A percentile compares a stretch with the other conserved stretches of the same genome.
These are phyloP conservation scores for Paramuricea clavata DNA, from an alignment of 92 coral and sea anemone species.

Conservation along the genomic window DNA sequence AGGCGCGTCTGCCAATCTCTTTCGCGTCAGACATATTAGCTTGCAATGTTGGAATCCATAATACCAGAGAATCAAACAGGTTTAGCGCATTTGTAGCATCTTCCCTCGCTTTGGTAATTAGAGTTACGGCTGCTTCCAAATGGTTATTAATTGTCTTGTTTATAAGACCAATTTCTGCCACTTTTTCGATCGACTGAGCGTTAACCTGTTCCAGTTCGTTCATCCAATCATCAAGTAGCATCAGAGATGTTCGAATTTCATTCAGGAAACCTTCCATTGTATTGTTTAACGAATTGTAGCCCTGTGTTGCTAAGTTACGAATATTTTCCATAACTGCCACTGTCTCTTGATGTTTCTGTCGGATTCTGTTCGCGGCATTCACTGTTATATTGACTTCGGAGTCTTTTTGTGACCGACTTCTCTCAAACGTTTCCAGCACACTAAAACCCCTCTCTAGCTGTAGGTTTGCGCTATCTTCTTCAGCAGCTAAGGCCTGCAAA, in stretches of 20 bases:
- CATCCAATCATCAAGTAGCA: background rate
- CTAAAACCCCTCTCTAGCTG: constrained; percentile 49
- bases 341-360: constrained; percentile 26
- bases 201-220: background rate
- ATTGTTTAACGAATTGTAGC: constrained; percentile 35
- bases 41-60: constrained; percentile 56
- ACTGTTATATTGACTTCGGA: constrained; percentile 32
- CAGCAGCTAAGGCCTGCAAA: background rate
- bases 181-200: background rate
- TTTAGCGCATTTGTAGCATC: constrained; percentile 5
- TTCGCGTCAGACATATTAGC: constrained; percentile 64
- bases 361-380: constrained; percentile 18
- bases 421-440: constrained; percentile 56
- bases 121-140: background rate
- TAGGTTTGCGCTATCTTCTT: constrained; percentile 39
- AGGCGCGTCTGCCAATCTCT: constrained; percentile 59
- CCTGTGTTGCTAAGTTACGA: constrained; percentile 37
- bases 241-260: constrained; percentile 18
- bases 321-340: constrained; percentile 33
- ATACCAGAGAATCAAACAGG: constrained; percentile 43
- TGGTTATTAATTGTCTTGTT: background rate
- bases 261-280: constrained; percentile 39
- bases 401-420: constrained; percentile 14
- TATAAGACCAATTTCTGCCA: background rate
- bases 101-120: constrained; percentile 38